A percentile compares a stretch with the other conserved stretches of the same genome.
phyloP scores from a whole-genome alignment of 2,113 vertebrate genomes.

The Sinosuthora webbiana region DNA sequence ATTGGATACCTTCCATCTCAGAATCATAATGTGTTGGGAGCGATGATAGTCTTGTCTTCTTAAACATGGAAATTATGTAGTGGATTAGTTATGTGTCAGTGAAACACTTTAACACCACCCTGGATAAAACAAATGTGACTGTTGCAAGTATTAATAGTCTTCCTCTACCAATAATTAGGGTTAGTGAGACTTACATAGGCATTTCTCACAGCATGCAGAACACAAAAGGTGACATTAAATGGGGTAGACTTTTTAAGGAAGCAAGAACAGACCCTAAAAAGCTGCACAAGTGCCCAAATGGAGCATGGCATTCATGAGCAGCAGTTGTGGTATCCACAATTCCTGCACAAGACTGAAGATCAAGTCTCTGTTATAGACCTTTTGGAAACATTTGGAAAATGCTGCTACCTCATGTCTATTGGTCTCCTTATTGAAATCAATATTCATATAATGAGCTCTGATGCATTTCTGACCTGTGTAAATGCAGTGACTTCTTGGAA shows the following conservation, averaged over 20 bases:
- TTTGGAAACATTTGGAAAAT: constrained; percentile 37
- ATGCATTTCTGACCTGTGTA: background rate
- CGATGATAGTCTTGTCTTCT: background rate
- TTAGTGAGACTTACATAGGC: background rate
- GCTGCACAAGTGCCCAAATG: background rate
- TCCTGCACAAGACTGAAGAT: background rate
- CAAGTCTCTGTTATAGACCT: background rate
- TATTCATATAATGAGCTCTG: constrained; percentile 55
- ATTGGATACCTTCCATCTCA: background rate
- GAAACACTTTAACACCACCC: background rate
- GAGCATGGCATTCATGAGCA: background rate
- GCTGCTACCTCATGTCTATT: constrained; percentile 15
- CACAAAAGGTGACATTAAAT: background rate
- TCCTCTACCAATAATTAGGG: background rate
- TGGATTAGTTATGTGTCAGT: background rate
- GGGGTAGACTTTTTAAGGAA: background rate
- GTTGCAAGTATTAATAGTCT: background rate
- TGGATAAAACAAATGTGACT: background rate
- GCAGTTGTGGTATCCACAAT: background rate
- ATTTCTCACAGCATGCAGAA: background rate
- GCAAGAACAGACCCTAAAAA: background rate
- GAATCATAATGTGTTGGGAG: background rate
- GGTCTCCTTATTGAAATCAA: constrained; percentile 51
- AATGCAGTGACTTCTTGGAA: constrained; percentile 11
- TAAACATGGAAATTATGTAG: background rate